Evolutionary conservation across 1,140 invertebrate genomes (phyloP).

Genomic region (Thalassaphorura encarpata): DNA sequence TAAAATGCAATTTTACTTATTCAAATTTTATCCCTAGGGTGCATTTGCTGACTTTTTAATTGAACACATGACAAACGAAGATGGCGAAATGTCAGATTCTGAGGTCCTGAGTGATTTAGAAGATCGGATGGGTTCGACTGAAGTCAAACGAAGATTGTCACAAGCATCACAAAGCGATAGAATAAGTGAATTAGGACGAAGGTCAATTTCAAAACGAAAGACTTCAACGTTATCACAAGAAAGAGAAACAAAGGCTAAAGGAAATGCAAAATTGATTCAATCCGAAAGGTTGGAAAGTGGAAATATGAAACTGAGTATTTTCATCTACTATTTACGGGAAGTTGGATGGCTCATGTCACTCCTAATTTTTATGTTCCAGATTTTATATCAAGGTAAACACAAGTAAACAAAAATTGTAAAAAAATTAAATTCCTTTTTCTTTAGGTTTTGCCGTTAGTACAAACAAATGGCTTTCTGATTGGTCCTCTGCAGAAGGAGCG

Average conservation of each 20-base stretch:
- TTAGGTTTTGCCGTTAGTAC: slow-evolving; percentile 68
- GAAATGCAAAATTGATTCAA: slow-evolving; percentile 30
- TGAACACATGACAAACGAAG: slow-evolving; percentile 62
- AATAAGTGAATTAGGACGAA: neutral
- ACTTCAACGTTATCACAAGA: slow-evolving; percentile 26
- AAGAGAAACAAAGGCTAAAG: neutral
- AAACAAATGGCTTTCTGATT: slow-evolving; percentile 83
- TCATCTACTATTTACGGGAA: slow-evolving; percentile 76
- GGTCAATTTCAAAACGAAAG: neutral
- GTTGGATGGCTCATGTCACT: slow-evolving; percentile 64
- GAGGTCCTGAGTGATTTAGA: slow-evolving; percentile 14
- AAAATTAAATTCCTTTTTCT: neutral
- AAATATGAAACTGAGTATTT: slow-evolving; percentile 81
- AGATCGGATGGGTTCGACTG: slow-evolving; percentile 8
- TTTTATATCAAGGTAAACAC: slow-evolving; percentile 62
- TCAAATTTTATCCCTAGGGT: slow-evolving; percentile 11
- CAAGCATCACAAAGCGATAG: neutral
- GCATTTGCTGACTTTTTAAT: slow-evolving; percentile 52
- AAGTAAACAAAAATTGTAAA: slow-evolving; percentile 22
- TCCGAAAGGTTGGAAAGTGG: slow-evolving; percentile 72
- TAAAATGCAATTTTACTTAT: neutral
- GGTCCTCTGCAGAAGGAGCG: slow-evolving; percentile 57
- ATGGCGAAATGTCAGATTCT: slow-evolving; percentile 29
- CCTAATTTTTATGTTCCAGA: slow-evolving; percentile 69
- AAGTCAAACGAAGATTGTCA: slow-evolving; percentile 6